Percentiles rank a stretch among this genome's conserved stretches.
Evolutionary conservation across 2,797 vertebrate genomes (phyloP).

Genomic region (Rallus crepitans): DNA sequence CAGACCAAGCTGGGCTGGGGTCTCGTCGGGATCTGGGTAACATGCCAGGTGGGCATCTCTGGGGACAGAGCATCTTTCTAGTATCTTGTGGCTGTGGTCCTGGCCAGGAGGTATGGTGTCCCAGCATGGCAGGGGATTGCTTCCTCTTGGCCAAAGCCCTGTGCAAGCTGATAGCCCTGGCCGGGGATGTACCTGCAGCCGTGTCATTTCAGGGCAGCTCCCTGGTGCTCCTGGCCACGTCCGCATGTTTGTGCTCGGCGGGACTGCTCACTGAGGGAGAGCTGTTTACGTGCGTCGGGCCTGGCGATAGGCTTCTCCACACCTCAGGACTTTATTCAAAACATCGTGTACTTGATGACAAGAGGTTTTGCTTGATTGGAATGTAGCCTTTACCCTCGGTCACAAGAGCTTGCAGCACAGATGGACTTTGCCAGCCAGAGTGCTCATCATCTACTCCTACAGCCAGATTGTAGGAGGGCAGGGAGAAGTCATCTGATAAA

Average conservation of each 20-base stretch:
- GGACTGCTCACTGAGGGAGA: fast-evolving
- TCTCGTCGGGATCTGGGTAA: fast-evolving
- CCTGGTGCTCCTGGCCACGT: neutral
- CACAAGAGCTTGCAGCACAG: neutral
- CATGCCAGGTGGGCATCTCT: fast-evolving
- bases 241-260: fast-evolving
- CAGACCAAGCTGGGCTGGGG: fast-evolving
- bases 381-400: constrained; percentile 53
- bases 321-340: constrained; percentile 47
- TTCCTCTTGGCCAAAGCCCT: neutral
- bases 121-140: fast-evolving
- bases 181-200: neutral
- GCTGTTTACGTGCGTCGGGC: neutral
- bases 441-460: neutral
- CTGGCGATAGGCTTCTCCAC: neutral
- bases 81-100: fast-evolving
- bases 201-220: neutral
- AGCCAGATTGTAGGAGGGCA: constrained; percentile 48
- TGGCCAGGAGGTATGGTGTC: neutral
- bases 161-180: fast-evolving
- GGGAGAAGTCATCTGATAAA: constrained; percentile 66
- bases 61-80: neutral
- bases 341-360: constrained; percentile 18
- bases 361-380: constrained; percentile 24
- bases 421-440: constrained; percentile 66